These are phyloP conservation scores for Malaclemys terrapin DNA, from an alignment of 2,113 vertebrate species.

Conservation along the genomic window DNA sequence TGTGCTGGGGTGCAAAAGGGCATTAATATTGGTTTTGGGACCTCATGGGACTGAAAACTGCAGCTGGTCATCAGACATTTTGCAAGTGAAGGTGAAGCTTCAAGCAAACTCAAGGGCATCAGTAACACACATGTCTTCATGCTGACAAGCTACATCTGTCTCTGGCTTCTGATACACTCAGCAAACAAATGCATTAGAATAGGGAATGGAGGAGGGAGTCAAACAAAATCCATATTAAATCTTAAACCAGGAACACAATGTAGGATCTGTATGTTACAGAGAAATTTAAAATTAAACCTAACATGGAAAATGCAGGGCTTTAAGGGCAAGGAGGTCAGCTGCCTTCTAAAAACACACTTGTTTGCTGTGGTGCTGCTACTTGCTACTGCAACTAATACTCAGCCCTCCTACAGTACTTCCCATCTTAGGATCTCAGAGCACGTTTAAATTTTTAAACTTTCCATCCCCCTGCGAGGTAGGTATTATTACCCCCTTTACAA, in stretches of 20 bases:
- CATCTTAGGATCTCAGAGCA: conserved; percentile 20
- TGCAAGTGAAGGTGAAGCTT: conserved; percentile 25
- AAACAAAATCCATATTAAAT: neutral
- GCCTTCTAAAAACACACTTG: neutral
- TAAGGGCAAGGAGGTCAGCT: conserved; percentile 12
- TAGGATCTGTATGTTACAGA: neutral
- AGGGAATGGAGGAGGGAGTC: neutral
- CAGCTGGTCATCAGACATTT: conserved; percentile 7
- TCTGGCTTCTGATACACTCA: neutral
- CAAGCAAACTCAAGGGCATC: conserved; percentile 34
- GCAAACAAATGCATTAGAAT: neutral
- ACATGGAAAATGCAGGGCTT: neutral
- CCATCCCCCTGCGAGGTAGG: neutral
- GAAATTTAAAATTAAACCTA: neutral
- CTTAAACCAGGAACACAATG: neutral
- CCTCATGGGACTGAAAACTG: conserved; percentile 34
- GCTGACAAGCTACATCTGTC: neutral
- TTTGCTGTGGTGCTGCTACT: neutral
- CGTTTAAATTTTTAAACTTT: conserved; percentile 55
- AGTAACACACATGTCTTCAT: conserved; percentile 30
- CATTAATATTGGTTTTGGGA: conserved; percentile 29
- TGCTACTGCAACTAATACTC: neutral
- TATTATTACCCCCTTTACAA: conserved; percentile 24
- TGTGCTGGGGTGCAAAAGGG: conserved; percentile 30
- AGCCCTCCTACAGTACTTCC: neutral